Evolutionary conservation across 2,888 invertebrate species (phyloP).

Genomic region (Dryomyza anilis): DNA sequence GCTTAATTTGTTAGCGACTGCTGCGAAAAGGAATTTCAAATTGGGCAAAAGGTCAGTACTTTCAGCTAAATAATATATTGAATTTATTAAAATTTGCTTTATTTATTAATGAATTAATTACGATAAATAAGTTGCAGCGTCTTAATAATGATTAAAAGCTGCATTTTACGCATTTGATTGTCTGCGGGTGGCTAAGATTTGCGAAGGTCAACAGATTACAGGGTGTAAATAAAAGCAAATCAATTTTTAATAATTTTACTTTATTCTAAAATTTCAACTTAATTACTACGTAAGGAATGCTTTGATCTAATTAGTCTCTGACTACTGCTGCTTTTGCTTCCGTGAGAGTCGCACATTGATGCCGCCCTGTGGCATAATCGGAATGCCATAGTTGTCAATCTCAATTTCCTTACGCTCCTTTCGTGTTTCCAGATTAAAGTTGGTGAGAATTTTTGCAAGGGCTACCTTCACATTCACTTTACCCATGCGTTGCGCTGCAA

Average conservation of each 20-base stretch:
- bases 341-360: constrained; percentile 47
- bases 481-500: constrained; percentile 54
- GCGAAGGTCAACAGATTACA: neutral
- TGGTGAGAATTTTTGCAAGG: constrained; percentile 49
- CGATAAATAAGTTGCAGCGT: neutral
- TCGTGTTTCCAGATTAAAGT: constrained; percentile 47
- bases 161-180: neutral
- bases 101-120: neutral
- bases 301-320: neutral
- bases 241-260: neutral
- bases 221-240: neutral
- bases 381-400: constrained; percentile 47
- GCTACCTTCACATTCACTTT: constrained; percentile 54
- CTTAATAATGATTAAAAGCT: neutral
- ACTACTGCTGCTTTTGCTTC: constrained; percentile 29
- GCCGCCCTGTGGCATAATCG: constrained; percentile 50
- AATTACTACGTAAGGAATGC: neutral
- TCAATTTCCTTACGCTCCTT: constrained; percentile 48
- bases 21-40: neutral
- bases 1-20: neutral
- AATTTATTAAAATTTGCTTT: constrained; percentile 5
- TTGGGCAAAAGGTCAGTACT: constrained; percentile 21
- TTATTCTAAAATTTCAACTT: neutral
- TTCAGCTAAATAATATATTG: neutral
- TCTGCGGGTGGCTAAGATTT: neutral